Conservation (phyloP, 1,140 invertebrate species). For the Heterodera carotae region DNA sequence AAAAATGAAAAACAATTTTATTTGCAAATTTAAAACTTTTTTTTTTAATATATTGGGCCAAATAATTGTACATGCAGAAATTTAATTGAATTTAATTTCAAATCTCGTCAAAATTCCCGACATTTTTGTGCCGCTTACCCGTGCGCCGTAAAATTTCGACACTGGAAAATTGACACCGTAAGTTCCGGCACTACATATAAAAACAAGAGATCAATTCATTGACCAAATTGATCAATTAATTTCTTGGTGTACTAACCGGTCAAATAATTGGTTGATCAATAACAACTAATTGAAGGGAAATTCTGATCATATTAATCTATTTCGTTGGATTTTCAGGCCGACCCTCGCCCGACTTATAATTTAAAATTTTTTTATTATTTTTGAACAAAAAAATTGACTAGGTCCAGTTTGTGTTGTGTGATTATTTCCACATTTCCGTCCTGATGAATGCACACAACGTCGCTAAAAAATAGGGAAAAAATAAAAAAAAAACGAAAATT, state of each 20-base stretch:
- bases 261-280: neutral
- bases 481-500: constrained; percentile 19
- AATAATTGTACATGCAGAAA: no score
- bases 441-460: constrained; percentile 47
- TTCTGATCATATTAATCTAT: no score
- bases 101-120: no score
- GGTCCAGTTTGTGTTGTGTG: constrained; percentile 51
- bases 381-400: constrained; percentile 16
- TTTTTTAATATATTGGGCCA: no score
- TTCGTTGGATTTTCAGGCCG: no score
- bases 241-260: neutral
- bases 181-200: no score
- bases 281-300: no score
- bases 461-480: constrained; percentile 44
- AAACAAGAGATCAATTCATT: neutral
- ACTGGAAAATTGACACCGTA: no score
- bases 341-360: no score
- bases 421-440: constrained; percentile 64
- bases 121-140: no score
- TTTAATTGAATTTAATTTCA: no score
- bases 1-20: neutral
- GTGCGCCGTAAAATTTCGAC: no score
- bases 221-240: neutral
- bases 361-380: neutral
- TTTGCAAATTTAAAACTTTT: neutral